phyloP scores from a whole-genome alignment of 2,888 invertebrate genomes.

The Norana najaformis region DNA sequence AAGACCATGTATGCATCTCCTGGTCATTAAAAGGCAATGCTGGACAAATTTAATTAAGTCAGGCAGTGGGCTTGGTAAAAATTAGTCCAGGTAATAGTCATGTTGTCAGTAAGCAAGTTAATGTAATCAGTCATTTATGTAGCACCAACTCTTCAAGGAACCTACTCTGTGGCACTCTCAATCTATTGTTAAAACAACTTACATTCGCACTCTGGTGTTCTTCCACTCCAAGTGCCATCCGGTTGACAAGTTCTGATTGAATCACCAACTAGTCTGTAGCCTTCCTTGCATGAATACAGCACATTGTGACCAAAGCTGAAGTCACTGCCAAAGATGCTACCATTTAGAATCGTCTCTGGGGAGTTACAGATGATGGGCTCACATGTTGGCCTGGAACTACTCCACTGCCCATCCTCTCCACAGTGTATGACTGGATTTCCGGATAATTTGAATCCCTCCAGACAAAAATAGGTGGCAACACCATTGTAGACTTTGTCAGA shows the following conservation, averaged over 20 bases:
- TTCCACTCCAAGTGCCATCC: constrained; percentile 47
- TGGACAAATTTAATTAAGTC: background rate
- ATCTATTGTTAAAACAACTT: constrained; percentile 26
- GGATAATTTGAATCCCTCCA: constrained; percentile 35
- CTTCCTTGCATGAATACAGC: constrained; percentile 46
- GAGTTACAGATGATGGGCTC: constrained; percentile 47
- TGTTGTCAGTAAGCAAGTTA: background rate
- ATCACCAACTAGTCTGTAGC: constrained; percentile 46
- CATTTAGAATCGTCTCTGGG: constrained; percentile 34
- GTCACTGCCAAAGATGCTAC: constrained; percentile 33
- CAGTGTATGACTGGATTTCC: constrained; percentile 36
- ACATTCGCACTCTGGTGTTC: constrained; percentile 35
- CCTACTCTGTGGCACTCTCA: background rate
- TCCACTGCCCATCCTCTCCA: constrained; percentile 36
- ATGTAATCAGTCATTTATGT: background rate
- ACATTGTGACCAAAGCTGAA: constrained; percentile 50
- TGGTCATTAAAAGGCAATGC: background rate
- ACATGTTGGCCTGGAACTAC: constrained; percentile 50
- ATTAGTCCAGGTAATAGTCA: background rate
- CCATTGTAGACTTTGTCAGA: constrained; percentile 34
- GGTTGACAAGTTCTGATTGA: constrained; percentile 44
- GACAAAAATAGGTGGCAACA: constrained; percentile 39
- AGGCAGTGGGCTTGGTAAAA: background rate
- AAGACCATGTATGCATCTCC: background rate
- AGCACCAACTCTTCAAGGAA: background rate